Conservation (phyloP, 2,113 vertebrate genomes). For the Tautogolabrus adspersus region DNA sequence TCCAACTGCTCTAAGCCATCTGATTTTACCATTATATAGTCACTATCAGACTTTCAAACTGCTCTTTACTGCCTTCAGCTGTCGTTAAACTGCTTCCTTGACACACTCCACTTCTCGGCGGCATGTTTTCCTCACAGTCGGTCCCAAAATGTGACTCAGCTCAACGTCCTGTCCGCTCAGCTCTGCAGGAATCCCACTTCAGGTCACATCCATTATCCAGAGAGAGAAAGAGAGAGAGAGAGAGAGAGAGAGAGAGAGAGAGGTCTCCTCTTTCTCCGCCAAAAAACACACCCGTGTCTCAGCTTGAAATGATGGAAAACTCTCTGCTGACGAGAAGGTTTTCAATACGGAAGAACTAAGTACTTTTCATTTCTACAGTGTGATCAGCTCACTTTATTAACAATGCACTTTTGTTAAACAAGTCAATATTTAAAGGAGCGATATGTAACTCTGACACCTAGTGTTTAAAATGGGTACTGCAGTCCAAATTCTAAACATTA, state of each 20-base stretch:
- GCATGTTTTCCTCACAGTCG: background rate
- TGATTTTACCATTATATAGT: constrained; percentile 34
- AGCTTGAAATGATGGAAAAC: background rate
- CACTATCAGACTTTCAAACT: background rate
- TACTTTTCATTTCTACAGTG: background rate
- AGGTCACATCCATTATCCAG: constrained; percentile 5
- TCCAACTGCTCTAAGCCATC: constrained; percentile 14
- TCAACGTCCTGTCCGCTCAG: constrained; percentile 10
- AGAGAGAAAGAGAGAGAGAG: background rate
- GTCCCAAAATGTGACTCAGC: constrained; percentile 22
- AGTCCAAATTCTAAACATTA: no score
- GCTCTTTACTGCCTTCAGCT: constrained; percentile 22
- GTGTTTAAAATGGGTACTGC: no score
- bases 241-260: background rate
- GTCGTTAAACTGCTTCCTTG: constrained; percentile 32
- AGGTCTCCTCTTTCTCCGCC: background rate
- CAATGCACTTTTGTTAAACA: no score
- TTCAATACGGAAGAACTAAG: no score
- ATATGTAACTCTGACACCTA: no score
- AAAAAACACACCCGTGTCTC: background rate
- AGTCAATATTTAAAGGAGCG: no score
- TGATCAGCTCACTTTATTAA: background rate
- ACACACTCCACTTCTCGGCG: constrained; percentile 3
- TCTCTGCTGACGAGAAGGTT: background rate
- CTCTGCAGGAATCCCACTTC: constrained; percentile 7